phyloP scores from a whole-genome alignment of 2,797 vertebrate species.

The Nasua narica region DNA sequence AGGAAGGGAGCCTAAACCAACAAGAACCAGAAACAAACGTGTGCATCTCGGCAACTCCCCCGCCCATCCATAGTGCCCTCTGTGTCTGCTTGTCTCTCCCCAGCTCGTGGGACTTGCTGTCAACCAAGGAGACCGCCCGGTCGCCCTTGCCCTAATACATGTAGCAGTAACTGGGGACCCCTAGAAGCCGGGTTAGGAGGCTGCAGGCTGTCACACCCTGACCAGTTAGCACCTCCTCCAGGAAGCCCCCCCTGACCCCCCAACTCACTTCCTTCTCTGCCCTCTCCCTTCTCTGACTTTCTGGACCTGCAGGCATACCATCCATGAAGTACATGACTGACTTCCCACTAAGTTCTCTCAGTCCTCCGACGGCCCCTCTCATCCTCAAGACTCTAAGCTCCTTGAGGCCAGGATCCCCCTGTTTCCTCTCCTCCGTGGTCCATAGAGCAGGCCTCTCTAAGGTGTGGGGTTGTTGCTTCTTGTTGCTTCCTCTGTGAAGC shows the following conservation, averaged over 20 bases:
- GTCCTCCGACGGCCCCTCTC: neutral
- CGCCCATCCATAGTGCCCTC: neutral
- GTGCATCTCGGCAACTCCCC: neutral
- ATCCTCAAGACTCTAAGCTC: neutral
- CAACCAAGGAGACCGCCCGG: neutral
- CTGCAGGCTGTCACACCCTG: neutral
- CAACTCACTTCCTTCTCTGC: constrained; percentile 42
- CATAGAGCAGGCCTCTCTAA: neutral
- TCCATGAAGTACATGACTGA: neutral
- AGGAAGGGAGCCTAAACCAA: neutral
- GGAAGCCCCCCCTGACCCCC: constrained; percentile 43
- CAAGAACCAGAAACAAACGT: neutral
- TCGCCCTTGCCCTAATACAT: neutral
- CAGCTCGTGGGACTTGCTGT: neutral
- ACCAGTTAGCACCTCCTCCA: constrained; percentile 67
- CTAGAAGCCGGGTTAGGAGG: neutral
- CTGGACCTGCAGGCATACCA: neutral
- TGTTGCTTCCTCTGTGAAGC: neutral
- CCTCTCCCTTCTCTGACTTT: neutral
- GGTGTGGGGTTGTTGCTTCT: neutral
- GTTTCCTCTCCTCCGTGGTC: neutral
- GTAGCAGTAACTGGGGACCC: neutral
- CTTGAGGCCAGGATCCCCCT: neutral
- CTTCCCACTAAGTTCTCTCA: neutral
- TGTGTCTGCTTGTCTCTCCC: neutral